These are phyloP conservation scores for Polydesmus complanatus DNA, from an alignment of 2,888 invertebrate species.

Conservation along the genomic window DNA sequence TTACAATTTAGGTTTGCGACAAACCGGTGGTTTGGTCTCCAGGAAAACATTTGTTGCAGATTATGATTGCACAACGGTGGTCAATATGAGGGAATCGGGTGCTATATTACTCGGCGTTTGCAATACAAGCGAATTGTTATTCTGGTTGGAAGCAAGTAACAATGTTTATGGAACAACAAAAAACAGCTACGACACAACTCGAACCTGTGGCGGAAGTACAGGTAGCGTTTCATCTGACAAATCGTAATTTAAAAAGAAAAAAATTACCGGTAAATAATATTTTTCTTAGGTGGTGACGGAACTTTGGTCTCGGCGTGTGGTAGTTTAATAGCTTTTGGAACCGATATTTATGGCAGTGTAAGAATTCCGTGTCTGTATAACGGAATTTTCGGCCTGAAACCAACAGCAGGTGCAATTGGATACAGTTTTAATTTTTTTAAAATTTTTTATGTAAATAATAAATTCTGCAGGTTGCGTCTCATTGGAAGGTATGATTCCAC, in stretches of 20 bases:
- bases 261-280: background rate
- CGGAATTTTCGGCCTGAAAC: conserved; percentile 74
- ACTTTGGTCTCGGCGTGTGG: conserved; percentile 57
- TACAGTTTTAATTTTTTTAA: no score
- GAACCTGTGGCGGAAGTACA: conserved; percentile 36
- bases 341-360: conserved; percentile 93
- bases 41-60: conserved; percentile 48
- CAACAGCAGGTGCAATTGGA: conserved; percentile 51
- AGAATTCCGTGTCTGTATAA: conserved; percentile 83
- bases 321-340: conserved; percentile 69
- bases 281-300: background rate
- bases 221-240: no score
- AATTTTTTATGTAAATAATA: no score
- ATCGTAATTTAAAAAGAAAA: no score
- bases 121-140: conserved; percentile 72
- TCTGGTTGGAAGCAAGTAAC: background rate
- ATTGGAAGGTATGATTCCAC: background rate
- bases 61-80: conserved; percentile 53
- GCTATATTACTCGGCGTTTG: conserved; percentile 67
- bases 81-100: conserved; percentile 49
- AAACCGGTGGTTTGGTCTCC: conserved; percentile 61
- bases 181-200: conserved; percentile 34
- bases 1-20: conserved; percentile 48
- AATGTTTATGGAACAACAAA: conserved; percentile 23
- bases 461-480: conserved; percentile 12